Evolutionary conservation across 2,113 vertebrate genomes (phyloP), one percentile per base, ranked within the genome.

Genomic region (Bettongia penicillata): DNA sequence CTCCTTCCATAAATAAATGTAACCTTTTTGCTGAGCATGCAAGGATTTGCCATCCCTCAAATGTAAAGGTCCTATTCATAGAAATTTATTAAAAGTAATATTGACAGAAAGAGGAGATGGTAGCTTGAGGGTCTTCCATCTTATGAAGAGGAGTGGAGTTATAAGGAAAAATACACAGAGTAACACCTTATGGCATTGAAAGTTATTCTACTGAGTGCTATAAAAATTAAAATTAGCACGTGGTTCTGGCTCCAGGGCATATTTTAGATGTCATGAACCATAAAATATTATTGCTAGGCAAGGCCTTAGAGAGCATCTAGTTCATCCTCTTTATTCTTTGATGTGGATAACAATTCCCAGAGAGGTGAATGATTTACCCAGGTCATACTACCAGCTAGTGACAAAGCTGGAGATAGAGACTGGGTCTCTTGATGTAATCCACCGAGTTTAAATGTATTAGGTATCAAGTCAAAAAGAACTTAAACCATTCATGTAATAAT

Each of bases 41-140:
- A 51, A 53, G 47, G 50, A 95, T 51, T 22, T 92, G n/a, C 91
- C 91, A 11, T 53, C 37, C 37, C 53, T 96, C 37, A 19, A 61
- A 89, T 93, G 48, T 77, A 47, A 53, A 3, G n/a, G 8, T 19
- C 11, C 28, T 37, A 24, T 84, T 61, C 26, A 10, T 1, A 77
- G 61, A 77, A 77, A 77, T 77, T 77, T 77, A n/a, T 77, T n/a
- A 77, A 77, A 90, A 92, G 92, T 97, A 52, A 51, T 96, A 89
- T 84, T 91, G 1, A 61, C 61, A 89, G 31, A 26, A 0, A 47
- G 91, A 96, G 37, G 61, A 96, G 28, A 48, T 14, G 77, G 31
- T 8, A 52, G 0, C 16, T 48, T 93, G 51, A 52, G 49, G 96
- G 26, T 24, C 96, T 94, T 96, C 23, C 94, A 61, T 92, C 93